Conservation (phyloP, 2,888 invertebrate genomes). For the Spodoptera picta region DNA sequence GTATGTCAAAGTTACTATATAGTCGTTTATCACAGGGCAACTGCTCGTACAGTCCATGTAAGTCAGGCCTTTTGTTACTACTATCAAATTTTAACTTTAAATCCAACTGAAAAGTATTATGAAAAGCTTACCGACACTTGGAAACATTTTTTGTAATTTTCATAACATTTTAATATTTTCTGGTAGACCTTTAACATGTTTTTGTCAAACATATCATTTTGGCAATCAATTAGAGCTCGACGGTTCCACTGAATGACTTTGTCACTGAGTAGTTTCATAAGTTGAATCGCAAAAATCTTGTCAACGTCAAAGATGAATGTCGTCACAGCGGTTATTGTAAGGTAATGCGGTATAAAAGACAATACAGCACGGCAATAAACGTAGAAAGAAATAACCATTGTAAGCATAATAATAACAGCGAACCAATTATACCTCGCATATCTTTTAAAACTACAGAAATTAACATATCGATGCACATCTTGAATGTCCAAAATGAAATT, state of each 20-base stretch:
- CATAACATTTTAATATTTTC: constrained; percentile 11
- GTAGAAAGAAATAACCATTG: background rate
- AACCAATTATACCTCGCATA: constrained; percentile 17
- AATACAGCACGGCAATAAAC: background rate
- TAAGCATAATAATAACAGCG: background rate
- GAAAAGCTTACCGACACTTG: background rate
- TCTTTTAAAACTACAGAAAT: background rate
- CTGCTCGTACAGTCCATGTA: too few relatives aligned
- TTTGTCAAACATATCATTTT: background rate
- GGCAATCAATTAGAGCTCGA: background rate
- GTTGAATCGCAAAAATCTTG: constrained; percentile 10
- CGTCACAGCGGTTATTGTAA: background rate
- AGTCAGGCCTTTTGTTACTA: too few relatives aligned
- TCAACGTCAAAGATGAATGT: constrained; percentile 10
- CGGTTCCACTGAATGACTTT: constrained; percentile 11
- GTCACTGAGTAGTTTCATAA: constrained; percentile 10
- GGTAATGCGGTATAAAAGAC: background rate
- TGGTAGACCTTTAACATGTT: constrained; percentile 1
- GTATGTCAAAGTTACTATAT: too few relatives aligned
- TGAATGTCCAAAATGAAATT: constrained; percentile 8
- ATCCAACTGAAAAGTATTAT: too few relatives aligned
- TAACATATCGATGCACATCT: constrained; percentile 6
- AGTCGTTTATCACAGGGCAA: too few relatives aligned
- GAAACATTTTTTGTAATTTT: background rate
- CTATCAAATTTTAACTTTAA: too few relatives aligned